Conservation (phyloP, 2,888 invertebrate genomes). For the Metellina segmentata region DNA sequence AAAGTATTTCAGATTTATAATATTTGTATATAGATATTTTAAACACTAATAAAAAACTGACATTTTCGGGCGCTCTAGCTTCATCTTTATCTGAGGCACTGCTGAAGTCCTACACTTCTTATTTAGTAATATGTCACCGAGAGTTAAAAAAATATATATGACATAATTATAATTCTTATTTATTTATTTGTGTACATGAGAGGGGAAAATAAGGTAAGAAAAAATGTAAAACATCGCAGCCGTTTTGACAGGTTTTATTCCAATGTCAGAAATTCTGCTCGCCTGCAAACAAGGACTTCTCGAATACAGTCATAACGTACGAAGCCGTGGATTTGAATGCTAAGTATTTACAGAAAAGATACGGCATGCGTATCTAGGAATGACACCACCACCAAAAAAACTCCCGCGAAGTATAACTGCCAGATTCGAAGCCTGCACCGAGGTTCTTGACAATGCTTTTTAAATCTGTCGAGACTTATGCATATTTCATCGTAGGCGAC, state of each 20-base stretch:
- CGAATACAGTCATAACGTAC: not conserved
- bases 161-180: too few species aligned
- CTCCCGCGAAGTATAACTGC: not conserved
- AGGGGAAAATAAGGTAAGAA: too few species aligned
- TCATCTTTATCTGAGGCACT: too few species aligned
- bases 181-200: too few species aligned
- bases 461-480: constrained; percentile 54
- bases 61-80: too few species aligned
- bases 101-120: too few species aligned
- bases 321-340: not conserved
- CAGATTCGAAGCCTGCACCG: not conserved
- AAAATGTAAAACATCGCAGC: too few species aligned
- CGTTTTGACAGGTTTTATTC: not conserved
- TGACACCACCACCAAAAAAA: not conserved
- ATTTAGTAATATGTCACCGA: too few species aligned
- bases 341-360: not conserved
- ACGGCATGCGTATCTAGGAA: not conserved
- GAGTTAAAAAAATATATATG: too few species aligned
- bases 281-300: not conserved
- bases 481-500: constrained; percentile 57
- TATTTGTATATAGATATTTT: too few species aligned
- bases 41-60: too few species aligned
- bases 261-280: not conserved
- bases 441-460: constrained; percentile 19
- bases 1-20: too few species aligned